Conservation (phyloP, 2,888 invertebrate genomes). For the Drosophila silvestris region DNA sequence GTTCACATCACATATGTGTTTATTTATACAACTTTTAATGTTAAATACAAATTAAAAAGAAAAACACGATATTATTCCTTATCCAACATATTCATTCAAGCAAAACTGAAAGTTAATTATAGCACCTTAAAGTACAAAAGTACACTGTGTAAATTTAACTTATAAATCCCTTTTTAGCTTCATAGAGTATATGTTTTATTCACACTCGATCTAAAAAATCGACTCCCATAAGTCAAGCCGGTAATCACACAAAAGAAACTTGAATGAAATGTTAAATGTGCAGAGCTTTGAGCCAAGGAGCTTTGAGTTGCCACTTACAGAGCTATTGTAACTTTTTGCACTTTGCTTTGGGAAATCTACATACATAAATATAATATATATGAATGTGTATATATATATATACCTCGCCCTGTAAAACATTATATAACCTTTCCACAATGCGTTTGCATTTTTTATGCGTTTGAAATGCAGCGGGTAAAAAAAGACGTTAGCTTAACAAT, state of each 20-base stretch:
- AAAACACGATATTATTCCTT: not conserved
- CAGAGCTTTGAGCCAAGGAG: constrained; percentile 3
- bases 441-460: constrained; percentile 42
- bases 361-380: not conserved
- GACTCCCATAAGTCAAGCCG: not conserved
- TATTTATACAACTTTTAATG: not conserved
- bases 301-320: not conserved
- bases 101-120: not conserved
- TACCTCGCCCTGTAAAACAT: not conserved
- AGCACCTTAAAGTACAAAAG: not conserved
- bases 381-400: not conserved
- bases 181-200: not conserved
- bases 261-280: constrained; percentile 27
- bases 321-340: constrained; percentile 8
- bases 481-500: constrained; percentile 61
- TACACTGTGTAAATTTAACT: not conserved
- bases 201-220: not conserved
- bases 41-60: not conserved
- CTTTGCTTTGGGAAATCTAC: not conserved
- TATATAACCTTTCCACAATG: constrained; percentile 27
- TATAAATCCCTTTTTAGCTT: not conserved
- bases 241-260: not conserved
- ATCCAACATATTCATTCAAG: too few relatives aligned
- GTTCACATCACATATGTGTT: too few relatives aligned
- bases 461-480: constrained; percentile 37